A percentile compares a stretch with the other conserved stretches of the same genome.
phyloP scores from a whole-genome alignment of 2,797 vertebrate genomes.

The Ptychadena robeensis region DNA sequence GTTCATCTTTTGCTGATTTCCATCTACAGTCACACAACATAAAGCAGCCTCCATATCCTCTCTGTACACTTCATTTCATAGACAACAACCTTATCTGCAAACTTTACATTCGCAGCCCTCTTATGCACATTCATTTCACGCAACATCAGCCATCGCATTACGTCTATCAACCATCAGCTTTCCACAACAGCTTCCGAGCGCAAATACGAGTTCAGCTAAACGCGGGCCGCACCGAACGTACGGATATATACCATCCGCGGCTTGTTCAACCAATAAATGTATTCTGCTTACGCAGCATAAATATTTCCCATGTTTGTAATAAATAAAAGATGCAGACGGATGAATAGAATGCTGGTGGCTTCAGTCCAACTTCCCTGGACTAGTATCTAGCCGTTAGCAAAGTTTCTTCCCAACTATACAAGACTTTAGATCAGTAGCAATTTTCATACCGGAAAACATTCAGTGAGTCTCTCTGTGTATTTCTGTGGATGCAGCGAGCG shows the following conservation, averaged over 20 bases:
- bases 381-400: no score
- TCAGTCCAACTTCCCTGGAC: no score
- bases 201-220: conserved; percentile 39
- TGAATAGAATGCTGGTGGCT: no score
- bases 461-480: no score
- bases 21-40: conserved; percentile 49
- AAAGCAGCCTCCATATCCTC: conserved; percentile 47
- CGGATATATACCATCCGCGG: neutral
- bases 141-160: conserved; percentile 54
- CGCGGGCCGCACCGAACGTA: neutral
- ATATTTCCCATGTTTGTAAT: neutral
- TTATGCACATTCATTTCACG: conserved; percentile 56
- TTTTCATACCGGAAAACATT: no score
- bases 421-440: no score
- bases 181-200: conserved; percentile 32
- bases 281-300: neutral
- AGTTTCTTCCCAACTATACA: no score
- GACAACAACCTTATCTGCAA: conserved; percentile 58
- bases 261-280: conserved; percentile 4
- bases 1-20: conserved; percentile 30
- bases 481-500: no score
- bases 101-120: conserved; percentile 40
- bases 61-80: conserved; percentile 56
- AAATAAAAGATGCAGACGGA: neutral
- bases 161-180: conserved; percentile 51